Evolutionary conservation across 2,113 vertebrate species (phyloP).

Genomic region (Apus apus): DNA sequence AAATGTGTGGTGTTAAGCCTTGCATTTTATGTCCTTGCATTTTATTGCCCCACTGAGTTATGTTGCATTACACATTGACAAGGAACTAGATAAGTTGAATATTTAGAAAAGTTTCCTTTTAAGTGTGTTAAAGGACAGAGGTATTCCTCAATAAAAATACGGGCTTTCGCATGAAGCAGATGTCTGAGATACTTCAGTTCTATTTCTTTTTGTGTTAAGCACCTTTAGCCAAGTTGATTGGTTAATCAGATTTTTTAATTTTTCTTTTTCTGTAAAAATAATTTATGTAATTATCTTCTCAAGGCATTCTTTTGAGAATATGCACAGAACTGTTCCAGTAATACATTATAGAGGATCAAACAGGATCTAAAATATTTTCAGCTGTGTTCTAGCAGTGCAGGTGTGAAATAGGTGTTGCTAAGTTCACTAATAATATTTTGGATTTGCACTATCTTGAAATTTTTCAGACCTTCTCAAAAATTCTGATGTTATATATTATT

Average conservation of each 20-base stretch:
- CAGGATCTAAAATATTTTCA: neutral
- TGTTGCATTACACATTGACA: neutral
- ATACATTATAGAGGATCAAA: neutral
- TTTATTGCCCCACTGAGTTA: neutral
- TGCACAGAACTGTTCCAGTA: neutral
- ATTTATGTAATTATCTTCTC: neutral
- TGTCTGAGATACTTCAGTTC: neutral
- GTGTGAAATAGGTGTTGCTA: neutral
- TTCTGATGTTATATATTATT: neutral
- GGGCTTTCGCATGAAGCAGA: accelerated
- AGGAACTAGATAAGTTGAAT: neutral
- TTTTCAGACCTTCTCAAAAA: neutral
- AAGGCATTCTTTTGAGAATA: neutral
- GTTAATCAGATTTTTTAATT: neutral
- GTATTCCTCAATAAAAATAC: neutral
- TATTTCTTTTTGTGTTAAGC: neutral
- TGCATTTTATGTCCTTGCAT: neutral
- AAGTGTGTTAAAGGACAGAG: neutral
- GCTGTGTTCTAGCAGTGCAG: accelerated
- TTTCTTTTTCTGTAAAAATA: neutral
- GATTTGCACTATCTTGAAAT: neutral
- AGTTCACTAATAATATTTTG: too few relatives aligned
- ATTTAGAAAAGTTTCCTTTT: neutral
- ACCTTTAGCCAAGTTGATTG: neutral
- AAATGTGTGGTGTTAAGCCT: neutral